These are phyloP conservation scores for Thalassaphorura encarpata DNA, from an alignment of 1,140 invertebrate genomes.

Conservation along the genomic window DNA sequence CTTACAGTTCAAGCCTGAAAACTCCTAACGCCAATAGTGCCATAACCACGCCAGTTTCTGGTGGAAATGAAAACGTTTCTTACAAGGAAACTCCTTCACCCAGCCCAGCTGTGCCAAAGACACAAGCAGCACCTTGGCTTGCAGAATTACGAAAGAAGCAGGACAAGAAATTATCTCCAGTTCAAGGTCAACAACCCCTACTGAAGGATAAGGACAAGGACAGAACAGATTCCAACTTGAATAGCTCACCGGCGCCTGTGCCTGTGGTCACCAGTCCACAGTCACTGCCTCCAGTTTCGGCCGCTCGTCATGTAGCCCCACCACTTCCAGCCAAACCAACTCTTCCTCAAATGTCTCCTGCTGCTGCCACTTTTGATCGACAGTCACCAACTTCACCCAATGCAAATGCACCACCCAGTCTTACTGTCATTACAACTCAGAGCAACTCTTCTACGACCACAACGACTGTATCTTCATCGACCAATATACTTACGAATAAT, in stretches of 20 bases:
- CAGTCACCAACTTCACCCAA: not conserved
- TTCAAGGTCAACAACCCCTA: not conserved
- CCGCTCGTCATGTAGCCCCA: constrained; percentile 20
- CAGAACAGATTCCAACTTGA: too few relatives aligned
- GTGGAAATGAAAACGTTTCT: not conserved
- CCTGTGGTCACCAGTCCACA: too few relatives aligned
- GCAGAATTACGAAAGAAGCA: constrained; percentile 27
- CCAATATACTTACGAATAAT: too few relatives aligned
- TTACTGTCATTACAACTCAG: not conserved
- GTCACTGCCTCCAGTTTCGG: not conserved
- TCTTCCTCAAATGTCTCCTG: not conserved
- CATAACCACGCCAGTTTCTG: not conserved
- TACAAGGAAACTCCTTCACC: not conserved
- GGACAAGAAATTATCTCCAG: constrained; percentile 21
- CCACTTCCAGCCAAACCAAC: constrained; percentile 30
- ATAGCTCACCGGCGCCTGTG: too few relatives aligned
- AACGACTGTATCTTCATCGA: too few relatives aligned
- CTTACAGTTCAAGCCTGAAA: constrained; percentile 7
- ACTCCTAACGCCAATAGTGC: not conserved
- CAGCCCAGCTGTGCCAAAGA: not conserved
- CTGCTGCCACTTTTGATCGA: not conserved
- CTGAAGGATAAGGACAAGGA: not conserved
- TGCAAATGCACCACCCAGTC: not conserved
- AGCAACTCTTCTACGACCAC: not conserved
- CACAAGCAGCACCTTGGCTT: constrained; percentile 24